Evolutionary conservation across 2,113 vertebrate species (phyloP), one percentile per base, ranked within the genome.

Genomic region (Perca schrenkii): DNA sequence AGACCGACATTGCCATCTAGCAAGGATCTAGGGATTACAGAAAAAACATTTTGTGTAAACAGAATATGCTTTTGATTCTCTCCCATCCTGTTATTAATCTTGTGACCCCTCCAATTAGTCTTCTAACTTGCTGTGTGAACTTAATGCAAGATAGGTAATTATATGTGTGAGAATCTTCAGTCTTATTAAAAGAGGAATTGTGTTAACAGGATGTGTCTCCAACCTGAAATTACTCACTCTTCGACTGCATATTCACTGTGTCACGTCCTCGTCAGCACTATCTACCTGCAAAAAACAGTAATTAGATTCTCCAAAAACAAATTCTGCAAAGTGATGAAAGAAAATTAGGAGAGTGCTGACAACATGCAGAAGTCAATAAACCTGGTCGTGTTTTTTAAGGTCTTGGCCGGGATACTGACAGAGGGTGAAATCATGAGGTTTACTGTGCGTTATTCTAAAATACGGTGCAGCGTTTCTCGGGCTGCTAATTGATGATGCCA

Each of bases 401-500:
- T 36, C 34, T 17, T 1, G 21, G 46, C 16, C 31, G 49, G 21
- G 25, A 40, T 58, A 57, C 31, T 50, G 63, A 61, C 31, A 1
- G 52, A 68, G 15, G 57, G 16, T 52, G 22, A 72, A 47, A n/a
- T 76, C 22, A 10, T n/a, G 34, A 16, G 6, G 49, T 50, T 58
- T 49, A 52, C 31, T 36, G 11, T 19, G 50, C 21, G 14, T 58
- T 77, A 5, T 69, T 79, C 72, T 65, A 71, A 50, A 58, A 57
- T 22, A 25, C 54, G 36, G 34, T 61, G 74, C 70, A 40, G 64
- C 28, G 13, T 67, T 69, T 28, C 57, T 72, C 49, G 2, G 77
- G 62, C 57, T 77, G 63, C 64, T 85, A 73, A 83, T 53, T 79
- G 73, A 25, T 10, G 47, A 56, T 52, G 82, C 65, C 62, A 15